A percentile compares a stretch with the other conserved stretches of the same genome.
Evolutionary conservation across 2,888 invertebrate genomes (phyloP).

Genomic region (Ametastegia equiseti): DNA sequence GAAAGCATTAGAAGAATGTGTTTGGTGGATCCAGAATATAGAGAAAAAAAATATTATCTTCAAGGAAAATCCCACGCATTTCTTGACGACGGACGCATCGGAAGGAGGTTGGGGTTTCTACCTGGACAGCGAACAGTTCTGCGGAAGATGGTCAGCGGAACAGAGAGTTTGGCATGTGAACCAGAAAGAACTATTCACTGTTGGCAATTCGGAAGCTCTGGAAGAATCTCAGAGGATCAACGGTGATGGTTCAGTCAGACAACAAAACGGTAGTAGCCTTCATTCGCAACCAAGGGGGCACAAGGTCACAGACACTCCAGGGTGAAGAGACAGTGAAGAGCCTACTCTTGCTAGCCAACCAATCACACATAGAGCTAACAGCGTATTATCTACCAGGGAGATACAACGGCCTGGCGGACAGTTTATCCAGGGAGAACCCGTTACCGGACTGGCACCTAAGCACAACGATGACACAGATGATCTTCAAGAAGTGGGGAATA

Average conservation of each 20-base stretch:
- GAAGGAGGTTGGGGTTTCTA: slow-evolving; percentile 45
- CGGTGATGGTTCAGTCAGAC: slow-evolving; percentile 47
- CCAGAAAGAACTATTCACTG: slow-evolving; percentile 41
- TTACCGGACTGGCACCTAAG: slow-evolving; percentile 39
- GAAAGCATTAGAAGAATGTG: neutral
- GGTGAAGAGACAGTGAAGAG: neutral
- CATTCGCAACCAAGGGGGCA: slow-evolving; percentile 29
- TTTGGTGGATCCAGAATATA: slow-evolving; percentile 15
- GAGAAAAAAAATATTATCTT: neutral
- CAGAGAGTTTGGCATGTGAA: slow-evolving; percentile 44
- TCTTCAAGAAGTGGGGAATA: slow-evolving; percentile 30
- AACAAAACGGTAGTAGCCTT: slow-evolving; percentile 29
- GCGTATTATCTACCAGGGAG: slow-evolving; percentile 15
- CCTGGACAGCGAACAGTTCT: too few relatives aligned
- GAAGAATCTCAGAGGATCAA: too few relatives aligned
- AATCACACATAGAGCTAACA: neutral
- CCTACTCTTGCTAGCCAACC: neutral
- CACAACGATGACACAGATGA: neutral
- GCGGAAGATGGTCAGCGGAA: slow-evolving; percentile 33
- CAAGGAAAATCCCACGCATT: neutral
- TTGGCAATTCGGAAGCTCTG: slow-evolving; percentile 28
- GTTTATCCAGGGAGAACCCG: slow-evolving; percentile 15
- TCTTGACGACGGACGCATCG: slow-evolving; percentile 48
- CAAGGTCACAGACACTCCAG: neutral
- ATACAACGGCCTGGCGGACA: slow-evolving; percentile 42